Evolutionary conservation across 2,113 vertebrate species (phyloP), one percentile per base, ranked within the genome.

Genomic region (Leptodactylus fuscus): DNA sequence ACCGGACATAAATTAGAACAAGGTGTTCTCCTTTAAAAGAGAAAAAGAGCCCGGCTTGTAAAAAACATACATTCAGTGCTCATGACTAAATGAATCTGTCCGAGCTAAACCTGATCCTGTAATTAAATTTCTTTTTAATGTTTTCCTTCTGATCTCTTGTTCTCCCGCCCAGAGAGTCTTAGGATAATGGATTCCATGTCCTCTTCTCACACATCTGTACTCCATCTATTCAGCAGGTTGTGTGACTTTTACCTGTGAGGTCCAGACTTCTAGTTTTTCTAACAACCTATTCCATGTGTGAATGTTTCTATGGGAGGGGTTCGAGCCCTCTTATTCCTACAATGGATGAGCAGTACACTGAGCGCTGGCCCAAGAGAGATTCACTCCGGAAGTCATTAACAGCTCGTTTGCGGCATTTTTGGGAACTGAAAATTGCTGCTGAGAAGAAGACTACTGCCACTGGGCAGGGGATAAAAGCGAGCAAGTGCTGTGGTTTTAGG

Each of bases 101-200:
- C 12, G n/a, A 53, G 75, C 29, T 70, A 85, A 71, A 70, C 46
- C 75, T 85, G 75, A 80, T 79, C 75, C 75, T 80, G 60, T 78
- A 85, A 78, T 85, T 85, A 79, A 34, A 79, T 85, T 85, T 85
- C 46, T 80, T 85, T 78, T 69, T 70, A 80, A 85, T 78, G 83
- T 67, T 53, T 85, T 70, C 62, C 83, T 71, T 85, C 83, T 85
- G 83, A 85, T 85, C 83, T 85, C 32, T 44, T 12, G 16, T 53
- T 67, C 83, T 71, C 46, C 46, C 29, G 34, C 48, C 62, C 76
- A 32, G 27, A 20, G 11, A 55, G n/a, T 75, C 69, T 74, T 74
- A 80, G 51, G 24, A 67, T 86, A 86, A 86, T 86, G 65, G 77
- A 81, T 81, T 86, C 77, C 77, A 86, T 81, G 18, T 80, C 51